Percentiles rank a stretch among this genome's conserved stretches.
phyloP scores from a whole-genome alignment of 2,113 vertebrate species.

The Jaculus jaculus region DNA sequence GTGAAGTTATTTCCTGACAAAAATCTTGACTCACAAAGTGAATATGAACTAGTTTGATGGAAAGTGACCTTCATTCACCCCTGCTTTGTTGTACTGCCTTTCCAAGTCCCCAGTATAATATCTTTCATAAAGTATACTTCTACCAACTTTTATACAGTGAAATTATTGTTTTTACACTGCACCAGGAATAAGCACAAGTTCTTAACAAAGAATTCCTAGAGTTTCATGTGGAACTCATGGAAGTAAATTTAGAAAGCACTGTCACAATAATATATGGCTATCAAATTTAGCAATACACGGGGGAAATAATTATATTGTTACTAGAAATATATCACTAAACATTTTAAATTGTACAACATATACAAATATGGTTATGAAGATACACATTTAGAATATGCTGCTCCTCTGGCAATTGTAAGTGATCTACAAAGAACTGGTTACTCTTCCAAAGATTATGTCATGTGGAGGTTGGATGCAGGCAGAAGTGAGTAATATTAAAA shows the following conservation, averaged over 20 bases:
- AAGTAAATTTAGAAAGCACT: not conserved
- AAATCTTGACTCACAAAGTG: not conserved
- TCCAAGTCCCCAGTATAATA: too few relatives aligned
- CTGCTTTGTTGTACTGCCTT: too few relatives aligned
- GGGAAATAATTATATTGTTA: not conserved
- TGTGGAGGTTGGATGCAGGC: too few relatives aligned
- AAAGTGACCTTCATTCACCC: not conserved
- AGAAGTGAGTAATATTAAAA: too few relatives aligned
- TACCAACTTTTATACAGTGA: not conserved
- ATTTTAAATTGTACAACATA: too few relatives aligned
- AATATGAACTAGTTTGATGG: not conserved
- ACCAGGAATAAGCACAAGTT: not conserved
- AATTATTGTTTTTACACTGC: not conserved
- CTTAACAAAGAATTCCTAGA: not conserved
- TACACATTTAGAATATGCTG: too few relatives aligned
- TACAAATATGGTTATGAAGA: too few relatives aligned
- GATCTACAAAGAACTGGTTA: too few relatives aligned
- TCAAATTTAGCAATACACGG: not conserved
- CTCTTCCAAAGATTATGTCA: too few relatives aligned
- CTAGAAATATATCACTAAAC: not conserved
- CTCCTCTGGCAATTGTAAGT: too few relatives aligned
- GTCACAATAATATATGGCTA: not conserved
- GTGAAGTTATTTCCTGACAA: not conserved
- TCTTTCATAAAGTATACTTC: too few relatives aligned
- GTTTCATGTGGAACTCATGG: not conserved